These are phyloP conservation scores for Numenius phaeopus DNA, from an alignment of 2,797 vertebrate species.

Conservation along the genomic window DNA sequence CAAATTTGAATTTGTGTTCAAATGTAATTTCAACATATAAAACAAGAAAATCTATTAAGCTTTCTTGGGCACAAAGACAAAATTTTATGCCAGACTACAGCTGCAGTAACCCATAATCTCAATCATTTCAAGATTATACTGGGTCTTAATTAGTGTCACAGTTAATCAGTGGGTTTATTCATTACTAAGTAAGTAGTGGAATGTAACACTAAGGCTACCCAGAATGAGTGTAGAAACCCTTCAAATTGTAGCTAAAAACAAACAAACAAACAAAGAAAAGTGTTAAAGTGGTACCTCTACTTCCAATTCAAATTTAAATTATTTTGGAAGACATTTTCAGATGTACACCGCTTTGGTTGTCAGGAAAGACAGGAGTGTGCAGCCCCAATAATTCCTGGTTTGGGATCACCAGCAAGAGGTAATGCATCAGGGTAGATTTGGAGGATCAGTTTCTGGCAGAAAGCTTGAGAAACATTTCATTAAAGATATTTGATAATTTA, in stretches of 20 bases:
- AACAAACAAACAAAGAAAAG: neutral
- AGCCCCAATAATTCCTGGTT: neutral
- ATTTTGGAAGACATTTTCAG: neutral
- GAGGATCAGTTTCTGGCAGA: neutral
- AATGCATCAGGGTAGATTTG: neutral
- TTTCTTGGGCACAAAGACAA: neutral
- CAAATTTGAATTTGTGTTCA: neutral
- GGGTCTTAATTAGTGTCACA: neutral
- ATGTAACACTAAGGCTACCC: neutral
- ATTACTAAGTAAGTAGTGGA: neutral
- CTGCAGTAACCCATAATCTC: neutral
- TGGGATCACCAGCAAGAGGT: neutral
- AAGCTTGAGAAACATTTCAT: neutral
- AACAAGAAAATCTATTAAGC: neutral
- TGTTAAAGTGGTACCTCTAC: neutral
- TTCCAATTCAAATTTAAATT: neutral
- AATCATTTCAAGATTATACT: neutral
- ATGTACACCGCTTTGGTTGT: neutral
- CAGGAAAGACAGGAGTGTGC: neutral
- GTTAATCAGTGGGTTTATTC: neutral
- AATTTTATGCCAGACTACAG: neutral
- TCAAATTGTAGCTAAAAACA: neutral
- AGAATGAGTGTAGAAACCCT: neutral
- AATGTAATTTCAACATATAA: neutral
- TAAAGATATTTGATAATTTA: neutral